Evolutionary conservation across 53 echinoderm and acorn worm genomes (phyloP).

Genomic region (Glandiceps talaboti): DNA sequence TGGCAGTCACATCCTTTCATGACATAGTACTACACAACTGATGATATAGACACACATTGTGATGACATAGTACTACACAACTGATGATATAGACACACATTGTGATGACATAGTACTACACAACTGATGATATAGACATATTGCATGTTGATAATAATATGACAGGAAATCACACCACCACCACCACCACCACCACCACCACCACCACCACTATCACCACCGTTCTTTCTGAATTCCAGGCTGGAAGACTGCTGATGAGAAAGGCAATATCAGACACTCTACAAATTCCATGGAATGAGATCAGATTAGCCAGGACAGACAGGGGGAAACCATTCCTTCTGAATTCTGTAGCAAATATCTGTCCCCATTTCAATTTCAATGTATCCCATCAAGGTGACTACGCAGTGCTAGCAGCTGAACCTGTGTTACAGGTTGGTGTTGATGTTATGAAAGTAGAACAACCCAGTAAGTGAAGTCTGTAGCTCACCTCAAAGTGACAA

Average conservation of each 20-base stretch:
- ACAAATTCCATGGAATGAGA: constrained; percentile 53
- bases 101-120: too few species aligned
- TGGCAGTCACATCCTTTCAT: too few species aligned
- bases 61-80: too few species aligned
- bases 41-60: too few species aligned
- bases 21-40: too few species aligned
- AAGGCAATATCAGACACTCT: constrained; percentile 66
- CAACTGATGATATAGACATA: not conserved
- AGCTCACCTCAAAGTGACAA: too few species aligned
- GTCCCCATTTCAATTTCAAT: constrained; percentile 75
- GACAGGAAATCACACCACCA: not conserved
- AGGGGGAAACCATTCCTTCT: constrained; percentile 79
- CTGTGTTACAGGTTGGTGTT: constrained; percentile 52
- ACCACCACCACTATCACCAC: not conserved
- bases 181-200: not conserved
- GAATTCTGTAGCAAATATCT: constrained; percentile 32
- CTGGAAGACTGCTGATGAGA: constrained; percentile 57
- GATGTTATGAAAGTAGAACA: constrained; percentile 94
- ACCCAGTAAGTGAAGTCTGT: constrained; percentile 29
- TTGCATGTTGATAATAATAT: not conserved
- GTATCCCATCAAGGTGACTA: constrained; percentile 80
- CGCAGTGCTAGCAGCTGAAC: constrained; percentile 66
- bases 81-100: too few species aligned
- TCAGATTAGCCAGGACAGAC: constrained; percentile 67
- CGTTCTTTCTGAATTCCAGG: constrained; percentile 13